Base-by-base conservation (phyloP, 2,113 vertebrate genomes). In the Strix uralensis region DNA sequence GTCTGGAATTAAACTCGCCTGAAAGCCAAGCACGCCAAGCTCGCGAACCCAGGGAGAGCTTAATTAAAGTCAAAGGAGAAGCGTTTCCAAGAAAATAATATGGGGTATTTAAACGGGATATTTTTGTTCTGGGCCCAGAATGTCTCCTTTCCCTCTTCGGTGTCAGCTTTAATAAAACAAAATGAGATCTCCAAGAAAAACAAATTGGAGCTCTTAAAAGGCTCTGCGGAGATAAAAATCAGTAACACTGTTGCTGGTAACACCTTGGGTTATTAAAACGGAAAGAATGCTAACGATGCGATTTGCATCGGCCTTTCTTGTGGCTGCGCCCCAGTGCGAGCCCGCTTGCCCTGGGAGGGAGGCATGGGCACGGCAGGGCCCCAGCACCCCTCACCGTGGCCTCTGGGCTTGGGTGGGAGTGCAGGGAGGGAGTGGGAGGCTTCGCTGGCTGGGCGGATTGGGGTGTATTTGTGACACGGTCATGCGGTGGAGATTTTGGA, bases 201-300 rank as follows among this genome's bases (percentile, higher is more conserved):
- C 87, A 94, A 94, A 94, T 92, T 96, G 91, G 92, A 93, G 70
- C 81, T 58, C 92, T 94, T 95, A 87, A 88, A 94, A 96, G 95
- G 84, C 49, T 1, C 55, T 25, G 83, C 5, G 40, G 89, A 96
- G 95, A 97, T 97, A 96, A 96, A 97, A 94, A 97, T 97, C 94
- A 95, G 94, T 17, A 87, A 73, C 81, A 91, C 61, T 96, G 95
- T 97, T 97, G 92, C 94, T 95, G 89, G 95, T 97, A 96, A 97
- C 97, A 97, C 96, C 88, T 97, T 96, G 93, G 96, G 91, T 96
- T 97, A 95, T 97, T 97, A 95, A 92, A 95, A 96, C 78, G 81
- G 96, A 94, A 97, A 66, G 96, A 96, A 95, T 92, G 95, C 94
- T 96, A 96, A 95, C 78, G 93, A 94, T 92, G 89, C n/a, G 70